A percentile compares a stretch with the other conserved stretches of the same genome.
phyloP scores from a whole-genome alignment of 1,140 invertebrate genomes.

The Laupala kohalensis region DNA sequence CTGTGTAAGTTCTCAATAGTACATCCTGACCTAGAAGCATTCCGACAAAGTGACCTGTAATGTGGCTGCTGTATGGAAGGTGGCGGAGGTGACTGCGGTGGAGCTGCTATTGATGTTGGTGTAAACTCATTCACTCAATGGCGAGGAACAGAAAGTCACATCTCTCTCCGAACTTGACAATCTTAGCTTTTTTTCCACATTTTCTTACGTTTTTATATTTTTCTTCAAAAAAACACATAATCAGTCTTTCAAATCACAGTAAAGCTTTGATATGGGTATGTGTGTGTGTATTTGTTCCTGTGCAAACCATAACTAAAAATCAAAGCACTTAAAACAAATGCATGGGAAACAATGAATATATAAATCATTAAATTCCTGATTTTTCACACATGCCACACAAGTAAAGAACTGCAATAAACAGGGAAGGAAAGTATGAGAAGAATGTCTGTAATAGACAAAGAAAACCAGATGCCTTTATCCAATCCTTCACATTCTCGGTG shows the following conservation, averaged over 20 bases:
- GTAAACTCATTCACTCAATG: neutral
- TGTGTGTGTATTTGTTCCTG: conserved; percentile 15
- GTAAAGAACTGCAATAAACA: conserved; percentile 4
- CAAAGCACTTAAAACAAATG: neutral
- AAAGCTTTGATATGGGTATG: conserved; percentile 18
- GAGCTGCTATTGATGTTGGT: neutral
- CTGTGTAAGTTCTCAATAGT: conserved; percentile 4
- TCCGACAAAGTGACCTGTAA: neutral
- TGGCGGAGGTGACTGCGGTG: neutral
- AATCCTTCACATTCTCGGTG: neutral
- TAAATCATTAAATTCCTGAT: neutral
- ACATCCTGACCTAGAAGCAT: neutral
- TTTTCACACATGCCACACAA: neutral
- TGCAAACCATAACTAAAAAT: neutral
- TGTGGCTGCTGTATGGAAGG: neutral
- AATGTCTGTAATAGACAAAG: neutral
- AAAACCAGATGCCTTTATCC: neutral
- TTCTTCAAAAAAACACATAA: conserved; percentile 17
- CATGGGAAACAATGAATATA: neutral
- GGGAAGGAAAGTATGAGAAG: conserved; percentile 5
- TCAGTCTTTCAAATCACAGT: conserved; percentile 20
- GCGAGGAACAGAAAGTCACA: neutral
- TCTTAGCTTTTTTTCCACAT: conserved; percentile 6
- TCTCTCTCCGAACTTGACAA: conserved; percentile 8
- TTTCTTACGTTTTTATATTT: conserved; percentile 7